phyloP scores from a whole-genome alignment of 2,888 invertebrate genomes.

The Leptinotarsa juncta region DNA sequence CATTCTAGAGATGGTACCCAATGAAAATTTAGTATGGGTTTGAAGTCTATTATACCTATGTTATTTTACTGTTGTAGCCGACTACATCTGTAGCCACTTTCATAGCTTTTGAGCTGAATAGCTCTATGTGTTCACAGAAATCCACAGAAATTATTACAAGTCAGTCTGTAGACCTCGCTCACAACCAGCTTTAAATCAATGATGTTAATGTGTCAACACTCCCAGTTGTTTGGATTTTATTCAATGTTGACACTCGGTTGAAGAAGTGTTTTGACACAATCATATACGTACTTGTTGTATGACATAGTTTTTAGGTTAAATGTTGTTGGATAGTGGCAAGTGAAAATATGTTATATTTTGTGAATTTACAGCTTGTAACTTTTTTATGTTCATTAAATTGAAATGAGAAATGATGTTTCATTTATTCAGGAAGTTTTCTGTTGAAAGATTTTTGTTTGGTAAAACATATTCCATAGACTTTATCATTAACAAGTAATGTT shows the following conservation, averaged over 20 bases:
- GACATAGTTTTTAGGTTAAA: constrained; percentile 35
- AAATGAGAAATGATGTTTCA: constrained; percentile 8
- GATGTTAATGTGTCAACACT: constrained; percentile 14
- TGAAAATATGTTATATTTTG: constrained; percentile 43
- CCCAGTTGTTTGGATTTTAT: constrained; percentile 42
- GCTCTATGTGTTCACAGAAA: no score
- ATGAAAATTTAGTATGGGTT: no score
- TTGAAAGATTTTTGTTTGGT: no score
- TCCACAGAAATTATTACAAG: not conserved
- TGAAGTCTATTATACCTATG: no score
- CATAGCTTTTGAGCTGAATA: no score
- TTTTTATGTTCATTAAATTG: constrained; percentile 46
- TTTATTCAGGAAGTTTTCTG: not conserved
- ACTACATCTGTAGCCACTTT: no score
- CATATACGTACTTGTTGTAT: constrained; percentile 38
- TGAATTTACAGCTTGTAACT: constrained; percentile 47
- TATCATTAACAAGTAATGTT: no score
- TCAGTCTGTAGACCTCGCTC: not conserved
- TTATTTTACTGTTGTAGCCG: no score
- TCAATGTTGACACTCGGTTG: constrained; percentile 40
- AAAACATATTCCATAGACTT: no score
- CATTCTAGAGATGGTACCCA: no score
- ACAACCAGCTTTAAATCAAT: constrained; percentile 15
- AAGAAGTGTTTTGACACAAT: constrained; percentile 32
- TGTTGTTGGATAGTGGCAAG: constrained; percentile 33